phyloP scores from a whole-genome alignment of 2,888 invertebrate species.

The Arenicola marina region DNA sequence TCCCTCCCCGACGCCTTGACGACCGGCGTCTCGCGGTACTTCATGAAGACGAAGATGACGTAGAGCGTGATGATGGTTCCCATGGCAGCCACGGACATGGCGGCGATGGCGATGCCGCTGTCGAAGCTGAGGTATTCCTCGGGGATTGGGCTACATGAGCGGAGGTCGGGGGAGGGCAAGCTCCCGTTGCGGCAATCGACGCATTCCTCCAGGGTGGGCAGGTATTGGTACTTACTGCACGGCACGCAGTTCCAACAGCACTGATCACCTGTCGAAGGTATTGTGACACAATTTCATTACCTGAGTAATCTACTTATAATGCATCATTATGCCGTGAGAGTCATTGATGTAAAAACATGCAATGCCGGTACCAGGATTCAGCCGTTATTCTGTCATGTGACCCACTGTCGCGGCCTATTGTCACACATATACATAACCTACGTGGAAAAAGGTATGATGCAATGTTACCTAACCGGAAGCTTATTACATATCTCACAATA shows the following conservation, averaged over 20 bases:
- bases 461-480: too few species aligned
- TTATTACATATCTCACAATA: too few species aligned
- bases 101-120: constrained; percentile 90
- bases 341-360: too few species aligned
- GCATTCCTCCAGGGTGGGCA: constrained; percentile 55
- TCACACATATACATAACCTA: too few species aligned
- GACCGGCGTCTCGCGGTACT: constrained; percentile 59
- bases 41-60: constrained; percentile 58
- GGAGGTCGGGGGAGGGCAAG: constrained; percentile 77
- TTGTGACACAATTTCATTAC: too few species aligned
- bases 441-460: too few species aligned
- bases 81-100: constrained; percentile 71
- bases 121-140: constrained; percentile 67
- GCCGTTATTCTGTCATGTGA: too few species aligned
- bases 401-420: too few species aligned
- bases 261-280: constrained; percentile 75
- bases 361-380: too few species aligned
- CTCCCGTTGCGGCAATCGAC: constrained; percentile 79
- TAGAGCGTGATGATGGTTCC: constrained; percentile 58
- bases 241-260: constrained; percentile 65
- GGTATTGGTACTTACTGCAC: constrained; percentile 78
- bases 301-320: too few species aligned
- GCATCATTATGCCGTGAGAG: too few species aligned
- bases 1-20: constrained; percentile 63
- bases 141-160: constrained; percentile 57